Percentiles rank a stretch among this genome's conserved stretches.
phyloP scores from a whole-genome alignment of 2,888 invertebrate species.

The Acleris cristana region DNA sequence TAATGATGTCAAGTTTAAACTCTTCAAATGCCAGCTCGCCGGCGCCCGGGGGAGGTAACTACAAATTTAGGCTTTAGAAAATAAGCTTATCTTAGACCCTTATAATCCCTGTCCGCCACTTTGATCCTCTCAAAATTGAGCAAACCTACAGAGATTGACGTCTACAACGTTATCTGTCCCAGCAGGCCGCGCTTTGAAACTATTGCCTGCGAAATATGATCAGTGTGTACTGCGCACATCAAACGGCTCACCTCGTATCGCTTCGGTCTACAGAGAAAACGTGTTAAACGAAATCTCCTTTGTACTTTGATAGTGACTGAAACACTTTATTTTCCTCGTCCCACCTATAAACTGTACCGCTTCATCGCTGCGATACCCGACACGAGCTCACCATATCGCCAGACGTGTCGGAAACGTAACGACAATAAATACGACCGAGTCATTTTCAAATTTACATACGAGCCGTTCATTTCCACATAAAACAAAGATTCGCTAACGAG shows the following conservation, averaged over 20 bases:
- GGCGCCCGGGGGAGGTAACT: constrained; percentile 54
- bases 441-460: constrained; percentile 26
- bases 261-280: constrained; percentile 47
- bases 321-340: constrained; percentile 42
- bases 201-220: constrained; percentile 56
- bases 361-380: constrained; percentile 39
- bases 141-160: constrained; percentile 76
- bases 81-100: constrained; percentile 81
- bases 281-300: constrained; percentile 47
- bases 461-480: constrained; percentile 39
- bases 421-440: constrained; percentile 8
- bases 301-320: constrained; percentile 42
- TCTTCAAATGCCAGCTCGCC: constrained; percentile 10
- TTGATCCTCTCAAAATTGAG: constrained; percentile 77
- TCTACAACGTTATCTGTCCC: constrained; percentile 75
- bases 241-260: constrained; percentile 47
- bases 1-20: neutral
- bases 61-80: constrained; percentile 77
- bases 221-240: constrained; percentile 45
- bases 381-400: constrained; percentile 5
- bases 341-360: constrained; percentile 46
- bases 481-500: constrained; percentile 46
- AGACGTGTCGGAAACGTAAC: neutral
- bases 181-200: constrained; percentile 68
- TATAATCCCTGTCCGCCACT: constrained; percentile 80